phyloP scores from a whole-genome alignment of 2,888 invertebrate genomes.

The Hofmannophila pseudospretella region DNA sequence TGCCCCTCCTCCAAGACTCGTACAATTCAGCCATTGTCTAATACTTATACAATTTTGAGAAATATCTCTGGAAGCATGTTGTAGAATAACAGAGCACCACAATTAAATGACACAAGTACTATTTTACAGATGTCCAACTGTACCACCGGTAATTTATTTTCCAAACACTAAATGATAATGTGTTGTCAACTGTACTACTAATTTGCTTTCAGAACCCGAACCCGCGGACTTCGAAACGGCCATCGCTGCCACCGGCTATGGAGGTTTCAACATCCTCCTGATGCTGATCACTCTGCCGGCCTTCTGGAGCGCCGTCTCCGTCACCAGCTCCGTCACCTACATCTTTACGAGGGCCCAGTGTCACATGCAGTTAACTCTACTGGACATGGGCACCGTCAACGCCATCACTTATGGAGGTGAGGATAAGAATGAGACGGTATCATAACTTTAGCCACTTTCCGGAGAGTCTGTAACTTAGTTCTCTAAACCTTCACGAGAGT shows the following conservation, averaged over 20 bases:
- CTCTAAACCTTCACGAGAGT: slow-evolving; percentile 85
- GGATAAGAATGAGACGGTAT: no score
- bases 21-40: no score
- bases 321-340: slow-evolving; percentile 84
- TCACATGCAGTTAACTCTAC: slow-evolving; percentile 81
- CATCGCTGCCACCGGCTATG: slow-evolving; percentile 82
- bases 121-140: no score
- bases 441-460: slow-evolving; percentile 81
- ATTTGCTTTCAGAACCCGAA: slow-evolving; percentile 24
- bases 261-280: slow-evolving; percentile 82
- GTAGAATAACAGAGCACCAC: no score
- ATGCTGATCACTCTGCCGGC: slow-evolving; percentile 80
- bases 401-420: slow-evolving; percentile 85
- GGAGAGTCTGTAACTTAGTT: slow-evolving; percentile 83
- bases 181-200: no score
- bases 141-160: no score
- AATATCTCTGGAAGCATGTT: no score
- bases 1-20: no score
- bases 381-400: slow-evolving; percentile 84
- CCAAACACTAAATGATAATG: no score
- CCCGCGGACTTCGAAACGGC: slow-evolving; percentile 84
- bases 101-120: no score
- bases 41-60: no score
- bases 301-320: slow-evolving; percentile 83
- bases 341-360: slow-evolving; percentile 87